A percentile compares a stretch with the other conserved stretches of the same genome.
Evolutionary conservation across 2,113 vertebrate genomes (phyloP).

Genomic region (Brachyhypopomus gauderio): DNA sequence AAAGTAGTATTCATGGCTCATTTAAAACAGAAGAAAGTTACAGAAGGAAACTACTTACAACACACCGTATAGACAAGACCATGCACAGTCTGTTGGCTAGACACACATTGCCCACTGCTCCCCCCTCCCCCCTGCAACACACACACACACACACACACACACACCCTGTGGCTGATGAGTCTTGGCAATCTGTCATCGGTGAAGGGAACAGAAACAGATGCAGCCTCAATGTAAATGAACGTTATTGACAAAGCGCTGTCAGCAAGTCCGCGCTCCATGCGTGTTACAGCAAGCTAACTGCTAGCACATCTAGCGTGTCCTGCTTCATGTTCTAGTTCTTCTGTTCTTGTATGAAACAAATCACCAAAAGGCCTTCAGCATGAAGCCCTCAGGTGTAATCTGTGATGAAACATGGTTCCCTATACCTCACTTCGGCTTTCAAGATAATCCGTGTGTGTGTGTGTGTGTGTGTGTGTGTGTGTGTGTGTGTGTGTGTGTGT

Average conservation of each 20-base stretch:
- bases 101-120: conserved; percentile 19
- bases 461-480: neutral
- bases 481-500: neutral
- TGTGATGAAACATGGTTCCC: neutral
- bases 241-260: conserved; percentile 11
- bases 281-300: neutral
- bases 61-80: no score
- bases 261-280: neutral
- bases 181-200: conserved; percentile 2
- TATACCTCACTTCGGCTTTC: conserved; percentile 16
- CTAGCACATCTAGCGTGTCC: neutral
- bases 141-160: conserved; percentile 16
- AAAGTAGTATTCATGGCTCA: neutral
- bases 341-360: neutral
- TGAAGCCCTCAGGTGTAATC: neutral
- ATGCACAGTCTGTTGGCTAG: neutral
- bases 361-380: neutral
- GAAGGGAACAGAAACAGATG: conserved; percentile 28
- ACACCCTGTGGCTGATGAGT: conserved; percentile 31
- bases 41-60: no score
- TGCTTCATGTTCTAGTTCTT: neutral
- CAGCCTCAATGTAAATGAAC: conserved; percentile 4
- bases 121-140: neutral
- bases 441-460: neutral
- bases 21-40: no score